Base-by-base conservation (phyloP, 2,797 vertebrate species). In the Paguma larvata region DNA sequence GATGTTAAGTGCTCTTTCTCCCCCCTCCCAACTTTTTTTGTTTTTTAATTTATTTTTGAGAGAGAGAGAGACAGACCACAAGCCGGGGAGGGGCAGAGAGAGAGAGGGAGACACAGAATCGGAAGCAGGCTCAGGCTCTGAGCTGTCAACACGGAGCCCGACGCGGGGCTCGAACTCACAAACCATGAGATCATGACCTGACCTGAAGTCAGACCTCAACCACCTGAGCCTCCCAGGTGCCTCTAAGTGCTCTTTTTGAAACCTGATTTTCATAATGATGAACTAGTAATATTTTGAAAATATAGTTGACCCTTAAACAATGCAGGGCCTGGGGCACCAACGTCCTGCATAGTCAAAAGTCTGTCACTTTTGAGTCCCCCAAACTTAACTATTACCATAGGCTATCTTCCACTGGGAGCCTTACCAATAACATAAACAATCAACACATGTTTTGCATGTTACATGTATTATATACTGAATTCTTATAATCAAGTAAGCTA, bases 221-320 rank as follows among this genome's bases (percentile, higher is more conserved):
- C 19, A 6, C 21, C 53, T 56, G 19, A 59, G 8, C 21, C 56
- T 9, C 56, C 21, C 21, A 59, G 21, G 56, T 6, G 21, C 21
- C 8, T 21, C 21, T 23, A 51, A 25, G 14, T 32, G 19, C 73
- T 62, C 85, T 75, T 68, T 86, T 30, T 25, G 67, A 73, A 63
- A 82, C 77, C 30, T 78, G 68, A 84, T 82, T 85, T 86, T 85
- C 63, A 32, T 56, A 78, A 83, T 32, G 62, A 14, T 92, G 62
- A 93, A 44, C 70, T 75, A 51, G 46, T 82, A 85, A 44, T 72
- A 95, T 46, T 92, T 65, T 83, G n/a, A 56, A 90, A 68, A 85
- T 77, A 8, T 9, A 32, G 73, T 5, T 30, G 27, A 77, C 44
- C 32, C 27, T 18, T 77, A 44, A 77, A 77, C 14, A 18, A 30